Conservation (phyloP, 53 echinoderm and acorn worm genomes). For the Zoroaster sp. region DNA sequence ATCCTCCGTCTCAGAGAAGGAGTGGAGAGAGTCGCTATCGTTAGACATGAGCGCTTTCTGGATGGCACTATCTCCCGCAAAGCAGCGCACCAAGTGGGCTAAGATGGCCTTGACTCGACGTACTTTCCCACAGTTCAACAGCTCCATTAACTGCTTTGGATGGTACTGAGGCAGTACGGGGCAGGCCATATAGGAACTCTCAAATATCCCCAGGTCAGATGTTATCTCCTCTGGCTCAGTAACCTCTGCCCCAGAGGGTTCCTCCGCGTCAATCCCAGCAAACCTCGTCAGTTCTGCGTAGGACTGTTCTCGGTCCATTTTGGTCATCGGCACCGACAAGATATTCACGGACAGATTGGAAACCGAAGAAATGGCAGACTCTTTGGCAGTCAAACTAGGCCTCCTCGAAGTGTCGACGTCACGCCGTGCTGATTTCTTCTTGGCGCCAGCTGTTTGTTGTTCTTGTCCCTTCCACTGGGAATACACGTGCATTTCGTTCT, state of each 20-base stretch:
- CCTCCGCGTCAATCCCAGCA: constrained; percentile 57
- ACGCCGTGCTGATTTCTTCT: constrained; percentile 55
- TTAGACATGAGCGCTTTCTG: constrained; percentile 74
- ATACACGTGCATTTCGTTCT: constrained; percentile 99
- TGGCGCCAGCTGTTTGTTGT: not conserved
- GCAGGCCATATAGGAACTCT: constrained; percentile 79
- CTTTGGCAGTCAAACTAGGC: constrained; percentile 10
- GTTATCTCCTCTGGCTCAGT: constrained; percentile 44
- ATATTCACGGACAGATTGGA: constrained; percentile 80
- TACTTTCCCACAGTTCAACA: constrained; percentile 95
- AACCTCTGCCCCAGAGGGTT: constrained; percentile 12
- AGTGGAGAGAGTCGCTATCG: constrained; percentile 53
- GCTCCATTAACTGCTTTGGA: constrained; percentile 93
- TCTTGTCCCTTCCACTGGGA: constrained; percentile 84
- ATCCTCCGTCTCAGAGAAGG: constrained; percentile 62
- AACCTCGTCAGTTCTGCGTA: constrained; percentile 88
- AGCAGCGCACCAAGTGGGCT: constrained; percentile 93
- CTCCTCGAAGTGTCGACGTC: constrained; percentile 28
- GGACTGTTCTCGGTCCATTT: constrained; percentile 92
- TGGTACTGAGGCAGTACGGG: constrained; percentile 98
- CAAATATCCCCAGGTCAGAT: constrained; percentile 85
- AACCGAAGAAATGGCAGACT: constrained; percentile 1
- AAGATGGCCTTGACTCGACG: constrained; percentile 96
- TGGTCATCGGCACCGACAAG: constrained; percentile 84
- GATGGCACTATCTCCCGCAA: constrained; percentile 87